These are phyloP conservation scores for Dynastes maya DNA, from an alignment of 2,888 invertebrate genomes.

Conservation along the genomic window DNA sequence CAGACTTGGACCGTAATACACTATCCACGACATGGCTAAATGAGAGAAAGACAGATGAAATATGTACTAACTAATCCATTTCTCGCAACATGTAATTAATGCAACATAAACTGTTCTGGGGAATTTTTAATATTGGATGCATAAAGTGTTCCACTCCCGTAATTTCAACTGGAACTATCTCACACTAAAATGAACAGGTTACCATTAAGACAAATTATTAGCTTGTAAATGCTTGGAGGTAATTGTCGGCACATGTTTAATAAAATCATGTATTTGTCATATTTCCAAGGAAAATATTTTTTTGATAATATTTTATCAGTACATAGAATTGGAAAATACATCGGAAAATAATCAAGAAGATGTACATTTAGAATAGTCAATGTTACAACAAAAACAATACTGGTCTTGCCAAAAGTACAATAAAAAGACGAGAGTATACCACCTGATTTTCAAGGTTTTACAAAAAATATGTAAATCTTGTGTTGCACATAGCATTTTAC, in stretches of 20 bases:
- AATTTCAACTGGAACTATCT: conserved; percentile 17
- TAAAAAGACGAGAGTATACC: no score
- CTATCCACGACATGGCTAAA: no score
- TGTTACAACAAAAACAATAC: no score
- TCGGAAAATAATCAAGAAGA: background rate
- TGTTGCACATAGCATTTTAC: no score
- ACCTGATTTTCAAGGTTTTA: no score
- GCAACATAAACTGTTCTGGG: background rate
- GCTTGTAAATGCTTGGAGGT: background rate
- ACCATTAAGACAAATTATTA: conserved; percentile 38
- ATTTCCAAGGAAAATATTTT: conserved; percentile 22
- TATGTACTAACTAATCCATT: no score
- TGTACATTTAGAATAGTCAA: no score
- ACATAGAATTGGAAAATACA: background rate
- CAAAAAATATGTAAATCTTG: no score
- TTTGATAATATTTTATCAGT: background rate
- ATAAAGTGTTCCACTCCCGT: background rate
- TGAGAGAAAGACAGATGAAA: no score
- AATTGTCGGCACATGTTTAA: conserved; percentile 1
- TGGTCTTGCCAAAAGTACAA: no score
- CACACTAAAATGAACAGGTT: conserved; percentile 16
- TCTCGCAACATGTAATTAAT: no score
- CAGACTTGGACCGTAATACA: no score
- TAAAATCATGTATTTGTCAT: background rate
- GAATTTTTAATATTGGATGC: conserved; percentile 8